phyloP scores from a whole-genome alignment of 2,888 invertebrate species.

The Acleris cristana region DNA sequence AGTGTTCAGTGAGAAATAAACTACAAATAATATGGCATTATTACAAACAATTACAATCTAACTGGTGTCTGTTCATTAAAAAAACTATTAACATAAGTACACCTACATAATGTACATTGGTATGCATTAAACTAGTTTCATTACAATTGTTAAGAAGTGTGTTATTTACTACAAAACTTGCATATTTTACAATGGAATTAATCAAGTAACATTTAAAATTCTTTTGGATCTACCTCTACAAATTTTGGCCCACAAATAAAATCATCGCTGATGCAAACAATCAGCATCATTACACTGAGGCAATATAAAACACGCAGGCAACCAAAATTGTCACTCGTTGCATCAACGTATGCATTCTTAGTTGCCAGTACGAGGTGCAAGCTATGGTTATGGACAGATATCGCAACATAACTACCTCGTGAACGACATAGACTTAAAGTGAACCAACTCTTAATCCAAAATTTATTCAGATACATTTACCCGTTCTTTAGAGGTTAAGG shows the following conservation, averaged over 20 bases:
- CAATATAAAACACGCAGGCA: slow-evolving; percentile 22
- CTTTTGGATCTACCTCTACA: slow-evolving; percentile 34
- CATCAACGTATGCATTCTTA: slow-evolving; percentile 18
- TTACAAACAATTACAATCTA: slow-evolving; percentile 33
- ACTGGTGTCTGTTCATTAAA: slow-evolving; percentile 25
- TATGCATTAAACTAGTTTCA: slow-evolving; percentile 15
- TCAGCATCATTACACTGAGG: slow-evolving; percentile 23
- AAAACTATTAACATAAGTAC: slow-evolving; percentile 4
- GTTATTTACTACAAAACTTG: slow-evolving; percentile 19
- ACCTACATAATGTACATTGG: slow-evolving; percentile 23
- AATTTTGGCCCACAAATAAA: slow-evolving; percentile 36
- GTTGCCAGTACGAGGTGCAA: slow-evolving; percentile 11
- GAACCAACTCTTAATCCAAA: slow-evolving; percentile 19
- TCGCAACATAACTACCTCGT: slow-evolving; percentile 32
- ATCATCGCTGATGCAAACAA: slow-evolving; percentile 34
- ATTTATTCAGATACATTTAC: slow-evolving; percentile 19
- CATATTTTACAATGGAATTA: slow-evolving; percentile 28
- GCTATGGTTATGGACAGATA: slow-evolving; percentile 32
- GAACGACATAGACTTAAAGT: slow-evolving; percentile 19
- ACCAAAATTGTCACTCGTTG: slow-evolving; percentile 20
- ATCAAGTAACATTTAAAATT: slow-evolving; percentile 27
- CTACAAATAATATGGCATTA: slow-evolving; percentile 36
- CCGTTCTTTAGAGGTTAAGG: slow-evolving; percentile 33
- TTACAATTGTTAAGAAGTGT: slow-evolving; percentile 25
- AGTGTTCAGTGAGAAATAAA: slow-evolving; percentile 31